A percentile compares a stretch with the other conserved stretches of the same genome.
Conservation (phyloP, 2,113 vertebrate species). For the Actenoides hombroni region DNA sequence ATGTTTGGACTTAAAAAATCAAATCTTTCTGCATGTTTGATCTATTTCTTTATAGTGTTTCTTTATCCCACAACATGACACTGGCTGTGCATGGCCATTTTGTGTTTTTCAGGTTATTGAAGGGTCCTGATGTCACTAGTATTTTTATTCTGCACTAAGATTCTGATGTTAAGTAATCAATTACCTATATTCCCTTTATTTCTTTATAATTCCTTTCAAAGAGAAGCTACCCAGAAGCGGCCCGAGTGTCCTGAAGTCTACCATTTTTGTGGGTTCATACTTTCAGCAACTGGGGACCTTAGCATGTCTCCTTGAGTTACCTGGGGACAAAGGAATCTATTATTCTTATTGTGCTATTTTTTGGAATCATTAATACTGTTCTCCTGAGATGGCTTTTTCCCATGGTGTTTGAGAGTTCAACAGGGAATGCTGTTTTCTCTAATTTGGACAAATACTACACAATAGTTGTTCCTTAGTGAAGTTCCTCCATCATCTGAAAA, state of each 20-base stretch:
- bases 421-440: background rate
- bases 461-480: background rate
- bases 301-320: background rate
- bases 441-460: background rate
- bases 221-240: background rate
- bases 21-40: background rate
- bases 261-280: background rate
- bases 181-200: background rate
- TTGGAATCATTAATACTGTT: background rate
- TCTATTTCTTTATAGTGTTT: background rate
- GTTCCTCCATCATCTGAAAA: background rate
- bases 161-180: background rate
- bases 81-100: background rate
- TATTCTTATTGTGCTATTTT: background rate
- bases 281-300: background rate
- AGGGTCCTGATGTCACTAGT: background rate
- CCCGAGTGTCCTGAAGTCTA: background rate
- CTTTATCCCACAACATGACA: background rate
- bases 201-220: background rate
- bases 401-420: background rate
- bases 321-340: background rate
- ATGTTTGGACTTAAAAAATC: background rate
- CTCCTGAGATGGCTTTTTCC: background rate
- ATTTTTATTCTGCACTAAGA: background rate
- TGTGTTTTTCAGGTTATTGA: background rate